Percentiles rank a stretch among this genome's conserved stretches.
phyloP scores from a whole-genome alignment of 2,888 invertebrate species.

The Thelaira solivaga region DNA sequence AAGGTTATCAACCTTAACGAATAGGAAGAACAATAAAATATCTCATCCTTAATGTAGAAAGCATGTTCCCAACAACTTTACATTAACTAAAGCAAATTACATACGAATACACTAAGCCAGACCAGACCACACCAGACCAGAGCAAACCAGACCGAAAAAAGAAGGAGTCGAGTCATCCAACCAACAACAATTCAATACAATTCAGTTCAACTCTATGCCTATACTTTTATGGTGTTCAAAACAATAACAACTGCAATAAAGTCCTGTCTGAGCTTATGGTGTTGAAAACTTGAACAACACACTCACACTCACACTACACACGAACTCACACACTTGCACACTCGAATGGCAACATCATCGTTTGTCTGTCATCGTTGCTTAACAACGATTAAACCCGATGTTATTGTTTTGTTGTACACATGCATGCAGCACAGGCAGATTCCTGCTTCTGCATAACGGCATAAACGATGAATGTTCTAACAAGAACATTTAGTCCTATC shows the following conservation, averaged over 20 bases:
- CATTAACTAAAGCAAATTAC: slow-evolving; percentile 64
- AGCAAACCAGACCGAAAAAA: slow-evolving; percentile 20
- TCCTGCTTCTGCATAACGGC: slow-evolving; percentile 45
- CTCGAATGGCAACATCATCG: slow-evolving; percentile 36
- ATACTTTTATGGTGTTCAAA: slow-evolving; percentile 31
- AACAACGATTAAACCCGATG: slow-evolving; percentile 44
- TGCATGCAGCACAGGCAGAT: slow-evolving; percentile 65
- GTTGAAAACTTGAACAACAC: slow-evolving; percentile 47
- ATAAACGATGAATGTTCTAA: slow-evolving; percentile 49
- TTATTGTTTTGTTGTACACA: slow-evolving; percentile 54
- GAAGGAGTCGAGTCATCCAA: slow-evolving; percentile 42
- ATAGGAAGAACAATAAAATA: slow-evolving; percentile 25
- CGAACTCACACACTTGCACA: background rate
- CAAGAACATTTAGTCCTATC: slow-evolving; percentile 75
- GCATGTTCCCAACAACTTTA: slow-evolving; percentile 2
- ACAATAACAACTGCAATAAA: slow-evolving; percentile 40
- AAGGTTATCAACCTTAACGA: slow-evolving; percentile 54
- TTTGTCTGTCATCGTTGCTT: slow-evolving; percentile 54
- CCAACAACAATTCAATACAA: slow-evolving; percentile 44
- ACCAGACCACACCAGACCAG: slow-evolving; percentile 53
- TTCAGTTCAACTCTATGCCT: too few relatives aligned
- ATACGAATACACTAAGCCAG: background rate
- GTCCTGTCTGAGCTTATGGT: slow-evolving; percentile 50
- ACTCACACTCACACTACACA: slow-evolving; percentile 29
- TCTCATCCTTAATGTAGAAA: slow-evolving; percentile 25